Conservation (phyloP, 2,888 invertebrate species). For the Parasteatoda lunata region DNA sequence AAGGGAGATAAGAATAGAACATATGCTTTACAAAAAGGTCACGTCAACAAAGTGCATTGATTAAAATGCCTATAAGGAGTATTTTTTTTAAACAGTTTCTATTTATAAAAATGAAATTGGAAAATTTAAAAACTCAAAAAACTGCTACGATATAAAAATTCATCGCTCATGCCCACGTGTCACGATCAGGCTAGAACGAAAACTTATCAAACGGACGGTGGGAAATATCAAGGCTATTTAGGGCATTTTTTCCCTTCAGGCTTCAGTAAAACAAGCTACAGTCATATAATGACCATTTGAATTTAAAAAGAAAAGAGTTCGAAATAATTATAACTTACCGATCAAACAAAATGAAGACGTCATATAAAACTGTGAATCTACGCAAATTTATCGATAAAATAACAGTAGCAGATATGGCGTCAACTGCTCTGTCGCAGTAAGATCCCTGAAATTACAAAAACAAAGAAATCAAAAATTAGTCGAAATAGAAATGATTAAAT, state of each 20-base stretch:
- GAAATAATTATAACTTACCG: slow-evolving; percentile 80
- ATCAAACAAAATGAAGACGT: slow-evolving; percentile 91
- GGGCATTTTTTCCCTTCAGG: slow-evolving; percentile 14
- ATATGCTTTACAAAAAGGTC: slow-evolving; percentile 1
- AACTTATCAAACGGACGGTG: slow-evolving; percentile 23
- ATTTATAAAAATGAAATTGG: too few species aligned
- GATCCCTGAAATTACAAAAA: slow-evolving; percentile 40
- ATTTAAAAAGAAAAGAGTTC: too few species aligned
- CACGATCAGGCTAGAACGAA: slow-evolving; percentile 22
- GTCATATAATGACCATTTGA: too few species aligned
- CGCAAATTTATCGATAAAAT: slow-evolving; percentile 67
- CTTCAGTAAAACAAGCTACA: too few species aligned
- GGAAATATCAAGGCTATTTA: slow-evolving; percentile 35
- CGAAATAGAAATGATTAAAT: background rate
- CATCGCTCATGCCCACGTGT: slow-evolving; percentile 54
- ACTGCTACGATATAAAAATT: too few species aligned
- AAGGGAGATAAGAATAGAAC: background rate
- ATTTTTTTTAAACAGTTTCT: too few species aligned
- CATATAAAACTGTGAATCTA: slow-evolving; percentile 84
- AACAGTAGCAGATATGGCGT: slow-evolving; percentile 59
- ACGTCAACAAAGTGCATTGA: background rate
- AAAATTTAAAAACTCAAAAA: too few species aligned
- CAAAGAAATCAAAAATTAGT: background rate
- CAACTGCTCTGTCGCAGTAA: slow-evolving; percentile 62
- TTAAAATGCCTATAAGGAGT: too few species aligned